These are phyloP conservation scores for Coenonympha arcania DNA, from an alignment of 2,888 invertebrate species.

Conservation along the genomic window DNA sequence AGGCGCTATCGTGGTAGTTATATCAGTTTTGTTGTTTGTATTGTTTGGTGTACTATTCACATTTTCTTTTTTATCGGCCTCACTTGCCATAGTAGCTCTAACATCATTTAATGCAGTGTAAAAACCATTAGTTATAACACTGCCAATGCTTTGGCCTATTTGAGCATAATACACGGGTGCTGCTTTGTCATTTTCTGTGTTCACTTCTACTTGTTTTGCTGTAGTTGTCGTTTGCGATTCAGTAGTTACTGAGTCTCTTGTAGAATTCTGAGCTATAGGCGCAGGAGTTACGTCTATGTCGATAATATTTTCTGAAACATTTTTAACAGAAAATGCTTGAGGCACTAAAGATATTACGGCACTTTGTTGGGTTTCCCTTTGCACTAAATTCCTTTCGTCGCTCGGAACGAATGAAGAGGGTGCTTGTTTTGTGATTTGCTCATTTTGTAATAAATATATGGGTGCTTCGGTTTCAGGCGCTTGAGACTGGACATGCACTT, in stretches of 20 bases:
- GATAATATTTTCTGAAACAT: constrained; percentile 43
- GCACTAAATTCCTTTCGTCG: constrained; percentile 53
- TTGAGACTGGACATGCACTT: constrained; percentile 32
- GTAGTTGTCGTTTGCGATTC: constrained; percentile 52
- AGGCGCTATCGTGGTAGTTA: constrained; percentile 31
- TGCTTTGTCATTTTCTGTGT: constrained; percentile 43
- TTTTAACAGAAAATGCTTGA: constrained; percentile 39
- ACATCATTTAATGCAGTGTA: constrained; percentile 77
- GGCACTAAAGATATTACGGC: constrained; percentile 48
- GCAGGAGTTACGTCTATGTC: constrained; percentile 37
- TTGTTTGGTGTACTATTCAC: constrained; percentile 56
- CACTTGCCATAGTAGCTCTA: constrained; percentile 72
- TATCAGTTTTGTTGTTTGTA: constrained; percentile 26
- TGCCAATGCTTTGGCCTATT: constrained; percentile 56
- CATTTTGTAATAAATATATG: constrained; percentile 49
- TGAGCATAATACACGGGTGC: constrained; percentile 68
- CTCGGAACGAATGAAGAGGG: constrained; percentile 42
- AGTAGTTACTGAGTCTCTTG: constrained; percentile 39
- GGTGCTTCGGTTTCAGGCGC: constrained; percentile 33
- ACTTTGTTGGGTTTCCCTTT: constrained; percentile 58
- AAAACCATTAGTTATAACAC: constrained; percentile 57
- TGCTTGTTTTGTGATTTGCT: constrained; percentile 44
- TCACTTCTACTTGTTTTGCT: constrained; percentile 47
- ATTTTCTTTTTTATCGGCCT: constrained; percentile 42
- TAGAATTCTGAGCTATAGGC: constrained; percentile 42